Base-by-base conservation (phyloP, 1,140 invertebrate genomes). In the Dreissena polymorpha region DNA sequence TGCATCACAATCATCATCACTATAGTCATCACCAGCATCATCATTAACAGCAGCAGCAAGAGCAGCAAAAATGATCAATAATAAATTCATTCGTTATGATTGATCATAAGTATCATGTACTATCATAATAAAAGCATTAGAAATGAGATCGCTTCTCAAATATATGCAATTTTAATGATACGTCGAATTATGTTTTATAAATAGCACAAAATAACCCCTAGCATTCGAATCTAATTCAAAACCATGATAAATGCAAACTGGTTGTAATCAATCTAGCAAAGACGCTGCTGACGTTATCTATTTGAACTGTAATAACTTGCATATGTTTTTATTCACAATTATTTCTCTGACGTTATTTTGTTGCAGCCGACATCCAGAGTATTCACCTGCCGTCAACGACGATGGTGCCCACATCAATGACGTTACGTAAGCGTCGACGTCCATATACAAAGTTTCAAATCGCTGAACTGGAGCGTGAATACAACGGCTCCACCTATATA, bases 401-500 rank as follows among this genome's bases (percentile, higher is more conserved):
- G 65, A 84, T 91, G 12, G 90, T 89, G 5, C 90, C 91, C 10
- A 89, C 91, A 21, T 87, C 89, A 29, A 89, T 91, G 53, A 90
- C 89, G 12, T 84, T 92, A 23, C 93, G 97, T 16, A 95, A 98
- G 84, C 94, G 97, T 87, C 93, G 98, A 60, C 98, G 98, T 0
- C 98, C 98, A 0, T 99, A 99, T 93, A 98, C 97, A 0, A 98
- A 97, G 72, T 97, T 98, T 91, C 98, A 99, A 91, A 95, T 99
- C 16, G 93, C 99, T 0, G 97, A 99, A 92, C 93, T 99, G 55
- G 98, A 99, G 92, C 93, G 97, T 21, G 98, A 99, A 92, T 99
- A 99, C 90, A 96, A 98, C 89, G 96, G 97, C 51, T 99, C 99
- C 92, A 99, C 99, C 91, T 99, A 99, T 92, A 95, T 99, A 0